Evolutionary conservation across 2,888 invertebrate genomes (phyloP), one percentile per base, ranked within the genome.

Genomic region (Abrostola triplasia): DNA sequence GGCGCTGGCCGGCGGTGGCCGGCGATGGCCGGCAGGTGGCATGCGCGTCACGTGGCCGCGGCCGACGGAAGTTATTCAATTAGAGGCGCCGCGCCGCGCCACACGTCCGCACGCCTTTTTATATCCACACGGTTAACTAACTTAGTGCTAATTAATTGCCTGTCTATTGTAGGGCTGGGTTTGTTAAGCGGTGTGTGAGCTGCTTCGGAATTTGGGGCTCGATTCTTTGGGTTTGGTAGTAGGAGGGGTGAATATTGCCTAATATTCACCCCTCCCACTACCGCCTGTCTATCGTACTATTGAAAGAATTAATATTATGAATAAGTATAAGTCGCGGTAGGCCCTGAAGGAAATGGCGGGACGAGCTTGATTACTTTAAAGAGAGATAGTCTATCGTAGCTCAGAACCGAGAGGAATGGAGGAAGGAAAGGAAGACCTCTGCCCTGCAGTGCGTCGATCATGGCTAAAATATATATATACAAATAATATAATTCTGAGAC

Each of bases 11-110:
- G 6, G 5, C 6, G 5, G 6, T 37, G 6, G 36, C 35, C 10
- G n/a, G 7, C 6, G 37, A 7, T 12, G 5, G 36, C 36, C 8
- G 10, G 35, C 57, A 24, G 8, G 41, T 24, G n/a, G 59, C 37
- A 70, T 64, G 57, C 70, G 49, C 50, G 65, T 64, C 70, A 67
- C 72, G 73, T 56, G 67, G 40, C 48, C 48, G 54, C 44, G 37
- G 67, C 66, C 63, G 24, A 24, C 24, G 67, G 61, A 77, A 77
- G 71, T 76, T 80, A 80, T 79, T 77, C 78, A 79, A 80, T 80
- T 73, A 77, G 68, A 54, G 61, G 50, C 54, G 38, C 12, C 61
- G 60, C 56, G 65, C 62, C 58, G 55, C 66, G 44, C 38, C 47
- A 12, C 49, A 55, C 65, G 52, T 48, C 36, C 54, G 36, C 36